Evolutionary conservation across 2,888 invertebrate species (phyloP), one percentile per base, ranked within the genome.

Genomic region (Quadriops clusia): DNA sequence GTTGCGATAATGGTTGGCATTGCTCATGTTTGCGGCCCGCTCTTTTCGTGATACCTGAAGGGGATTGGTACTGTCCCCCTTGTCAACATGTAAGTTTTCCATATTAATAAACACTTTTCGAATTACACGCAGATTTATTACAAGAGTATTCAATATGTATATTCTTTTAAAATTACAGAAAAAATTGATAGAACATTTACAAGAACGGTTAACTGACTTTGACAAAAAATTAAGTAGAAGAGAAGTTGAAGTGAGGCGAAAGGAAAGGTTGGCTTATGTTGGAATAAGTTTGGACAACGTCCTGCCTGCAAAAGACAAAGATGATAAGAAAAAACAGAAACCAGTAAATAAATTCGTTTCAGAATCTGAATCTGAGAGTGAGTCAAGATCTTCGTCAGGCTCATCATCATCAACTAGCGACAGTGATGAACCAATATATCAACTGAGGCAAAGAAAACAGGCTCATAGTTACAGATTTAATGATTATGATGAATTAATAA

Each of bases 41-140:
- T 34, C 70, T 98, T 22, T 78, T 94, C 63, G 74, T 87, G 16
- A 85, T 98, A 47, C 98, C 97, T 0, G 91, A 93, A 55, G 95
- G 95, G 1, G 87, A 94, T 59, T 98, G 97, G 98, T 90, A 76
- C 63, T 98, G 98, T 60, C 97, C 97, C 17, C 85, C 87, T 0
- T 98, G 97, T 62, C 86, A 91, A 59, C 97, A 97, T 62, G 87
- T 85, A 49, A 72, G 82, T 61, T 34, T 30, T 9, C n/a, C 18
- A 18, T 18, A n/a, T n/a, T n/a, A n/a, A n/a, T n/a, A n/a, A n/a
- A n/a, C n/a, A n/a, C n/a, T n/a, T n/a, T n/a, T n/a, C n/a, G n/a
- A n/a, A 18, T 8, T 8, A 18, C 7, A 8, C 10, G 11, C 10
- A 28, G 20, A 27, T 20, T 17, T 15, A 14, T 20, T 34, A 23